Evolutionary conservation across 2,113 vertebrate genomes (phyloP).

Genomic region (Hippocampus comes): DNA sequence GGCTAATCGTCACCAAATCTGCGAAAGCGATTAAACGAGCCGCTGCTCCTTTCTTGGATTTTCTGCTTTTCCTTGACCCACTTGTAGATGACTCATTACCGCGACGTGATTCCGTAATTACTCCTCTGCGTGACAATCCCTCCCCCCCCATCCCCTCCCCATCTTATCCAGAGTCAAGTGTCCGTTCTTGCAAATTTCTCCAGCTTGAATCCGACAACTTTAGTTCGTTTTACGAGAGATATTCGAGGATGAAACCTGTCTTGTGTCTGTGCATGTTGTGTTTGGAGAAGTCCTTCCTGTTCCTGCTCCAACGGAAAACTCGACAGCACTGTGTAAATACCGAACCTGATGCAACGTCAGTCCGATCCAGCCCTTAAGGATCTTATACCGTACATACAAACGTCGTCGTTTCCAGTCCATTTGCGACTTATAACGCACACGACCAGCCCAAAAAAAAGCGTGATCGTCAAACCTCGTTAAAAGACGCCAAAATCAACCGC

Average conservation of each 20-base stretch:
- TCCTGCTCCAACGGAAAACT: constrained; percentile 61
- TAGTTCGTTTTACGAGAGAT: constrained; percentile 51
- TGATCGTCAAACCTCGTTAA: background rate
- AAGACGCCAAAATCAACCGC: background rate
- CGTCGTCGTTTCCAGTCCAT: background rate
- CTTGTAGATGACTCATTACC: constrained; percentile 54
- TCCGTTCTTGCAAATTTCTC: constrained; percentile 27
- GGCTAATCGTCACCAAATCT: constrained; percentile 64
- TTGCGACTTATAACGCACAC: background rate
- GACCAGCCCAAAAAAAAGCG: background rate
- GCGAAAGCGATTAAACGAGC: constrained; percentile 31
- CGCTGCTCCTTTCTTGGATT: constrained; percentile 37
- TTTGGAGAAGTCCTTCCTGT: constrained; percentile 58
- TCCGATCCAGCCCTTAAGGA: background rate
- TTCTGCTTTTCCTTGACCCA: constrained; percentile 17
- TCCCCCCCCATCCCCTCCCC: background rate
- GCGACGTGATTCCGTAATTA: constrained; percentile 44
- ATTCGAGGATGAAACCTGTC: constrained; percentile 56
- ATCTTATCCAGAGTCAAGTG: constrained; percentile 22
- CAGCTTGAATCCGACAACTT: constrained; percentile 24
- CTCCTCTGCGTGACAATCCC: constrained; percentile 19
- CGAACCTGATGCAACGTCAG: background rate
- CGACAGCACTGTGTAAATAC: constrained; percentile 42
- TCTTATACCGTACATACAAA: background rate
- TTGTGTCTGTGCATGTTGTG: constrained; percentile 28